Evolutionary conservation across 92 coral and sea anemone species (phyloP), one percentile per base, ranked within the genome.

Genomic region (Porites divaricata): DNA sequence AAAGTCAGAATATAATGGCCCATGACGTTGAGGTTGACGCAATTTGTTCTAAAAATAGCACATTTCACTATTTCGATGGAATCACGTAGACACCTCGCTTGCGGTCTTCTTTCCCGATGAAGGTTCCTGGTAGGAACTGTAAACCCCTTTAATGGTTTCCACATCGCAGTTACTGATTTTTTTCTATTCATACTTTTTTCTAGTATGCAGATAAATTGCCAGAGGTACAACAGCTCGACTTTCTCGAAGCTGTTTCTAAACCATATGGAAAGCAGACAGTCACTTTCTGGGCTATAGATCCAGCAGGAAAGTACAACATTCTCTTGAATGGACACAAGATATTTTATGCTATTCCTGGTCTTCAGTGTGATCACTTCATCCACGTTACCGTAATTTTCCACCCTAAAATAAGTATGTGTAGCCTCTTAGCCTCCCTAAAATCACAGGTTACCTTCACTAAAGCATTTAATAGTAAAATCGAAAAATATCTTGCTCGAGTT

Each of bases 351-450:
- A 65, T 84, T 14, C 93, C 93, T 23, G 90, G 88, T 25, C 11
- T 57, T 45, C 76, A 80, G 14, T 90, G 93, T 63, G 59, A 86
- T 19, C 23, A 74, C 67, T 21, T 20, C 21, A 72, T 88, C 6
- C 83, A 90, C 14, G 90, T 90, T 22, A 81, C 85, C n/a, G 93
- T 90, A 9, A 81, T 90, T 10, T 84, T 87, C 16, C 65, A 64
- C 52, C 72, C 81, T 21, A 73, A 65, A 62, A 17, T 19, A 74
- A 52, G 87, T 83, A 62, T n/a, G 81, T 24, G 10, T 17, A 28
- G 12, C 17, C 16, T 10, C 17, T 54, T 54, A 54, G 16, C 59
- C 16, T 15, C 16, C 12, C 59, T 15, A 3, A 54, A 54, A 54
- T 13, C 17, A 54, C 12, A 54, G 17, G 59, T 54, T 54, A 11